Evolutionary conservation across 2,797 vertebrate species (phyloP), one percentile per base, ranked within the genome.

Genomic region (Sebastes alutus): DNA sequence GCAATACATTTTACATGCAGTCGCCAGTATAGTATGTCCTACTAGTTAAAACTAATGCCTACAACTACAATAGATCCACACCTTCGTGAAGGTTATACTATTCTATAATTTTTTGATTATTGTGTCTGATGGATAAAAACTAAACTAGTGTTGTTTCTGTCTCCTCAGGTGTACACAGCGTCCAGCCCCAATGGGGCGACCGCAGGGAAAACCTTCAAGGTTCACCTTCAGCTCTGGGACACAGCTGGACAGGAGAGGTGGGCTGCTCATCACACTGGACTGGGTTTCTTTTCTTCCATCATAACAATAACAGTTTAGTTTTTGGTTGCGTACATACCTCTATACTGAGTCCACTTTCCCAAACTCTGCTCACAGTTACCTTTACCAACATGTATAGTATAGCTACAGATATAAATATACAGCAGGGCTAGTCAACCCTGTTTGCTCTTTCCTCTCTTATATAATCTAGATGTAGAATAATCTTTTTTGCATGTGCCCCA

Each of bases 221-320:
- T 98, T 2, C 98, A 99, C 82, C 96, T 99, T 30, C 98, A 99
- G 93, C 97, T 99, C 6, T 99, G 98, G 98, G 98, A 99, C 95
- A 99, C 98, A 4, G 98, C 98, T 1, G 98, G 98, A 64, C 98
- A 99, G 91, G 98, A 99, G 92, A 97, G 98, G 98, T 94, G 72
- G 30, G 90, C 60, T n/a, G 4, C 29, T 56, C 1, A 0, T 42
- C n/a, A 27, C 54, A 49, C 4, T 29, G 7, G 25, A 9, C 18
- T 27, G 29, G 7, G 5, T 13, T 49, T 49, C 6, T 32, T 38
- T 23, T 38, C 10, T 38, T 30, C 2, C 27, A 1, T 8, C 25
- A 6, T 29, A 10, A 32, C 18, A 29, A 8, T 54, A 2, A 30
- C 27, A 4, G 30, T 55, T 54, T 9, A 14, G 62, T 20, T 65